A percentile compares a stretch with the other conserved stretches of the same genome.
Conservation (phyloP, 2,113 vertebrate genomes). For the Ptilonorhynchus violaceus region DNA sequence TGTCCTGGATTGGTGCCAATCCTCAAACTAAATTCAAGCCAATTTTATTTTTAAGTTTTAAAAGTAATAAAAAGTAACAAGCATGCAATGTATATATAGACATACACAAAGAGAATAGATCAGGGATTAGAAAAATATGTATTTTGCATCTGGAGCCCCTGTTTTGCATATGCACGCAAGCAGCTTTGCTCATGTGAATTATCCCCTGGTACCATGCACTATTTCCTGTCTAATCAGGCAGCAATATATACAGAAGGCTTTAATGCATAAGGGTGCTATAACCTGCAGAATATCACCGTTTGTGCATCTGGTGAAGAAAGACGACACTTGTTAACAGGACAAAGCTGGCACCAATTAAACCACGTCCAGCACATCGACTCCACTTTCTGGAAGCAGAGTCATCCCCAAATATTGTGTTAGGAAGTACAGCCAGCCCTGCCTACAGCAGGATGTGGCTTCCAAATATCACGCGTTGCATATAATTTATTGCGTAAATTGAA, state of each 20-base stretch:
- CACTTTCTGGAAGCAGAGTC: constrained; percentile 30
- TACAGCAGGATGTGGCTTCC: constrained; percentile 52
- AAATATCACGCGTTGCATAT: not conserved
- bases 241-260: not conserved
- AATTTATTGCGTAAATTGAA: not conserved
- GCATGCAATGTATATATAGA: not conserved
- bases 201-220: not conserved
- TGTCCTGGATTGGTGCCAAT: not conserved
- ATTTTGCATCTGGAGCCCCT: not conserved
- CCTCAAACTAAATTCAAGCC: constrained; percentile 1
- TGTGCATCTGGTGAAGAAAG: constrained; percentile 10
- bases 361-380: not conserved
- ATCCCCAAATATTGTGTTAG: constrained; percentile 23
- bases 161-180: not conserved
- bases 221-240: constrained; percentile 12
- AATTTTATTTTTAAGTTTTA: constrained; percentile 42
- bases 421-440: constrained; percentile 21
- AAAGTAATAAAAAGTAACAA: constrained; percentile 36
- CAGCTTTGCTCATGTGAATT: not conserved
- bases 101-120: not conserved
- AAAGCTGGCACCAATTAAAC: constrained; percentile 42
- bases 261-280: not conserved
- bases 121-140: constrained; percentile 9
- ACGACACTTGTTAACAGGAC: not conserved
- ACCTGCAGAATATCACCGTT: not conserved